These are phyloP conservation scores for Sussaba pulchella DNA, from an alignment of 2,888 invertebrate genomes.

Conservation along the genomic window DNA sequence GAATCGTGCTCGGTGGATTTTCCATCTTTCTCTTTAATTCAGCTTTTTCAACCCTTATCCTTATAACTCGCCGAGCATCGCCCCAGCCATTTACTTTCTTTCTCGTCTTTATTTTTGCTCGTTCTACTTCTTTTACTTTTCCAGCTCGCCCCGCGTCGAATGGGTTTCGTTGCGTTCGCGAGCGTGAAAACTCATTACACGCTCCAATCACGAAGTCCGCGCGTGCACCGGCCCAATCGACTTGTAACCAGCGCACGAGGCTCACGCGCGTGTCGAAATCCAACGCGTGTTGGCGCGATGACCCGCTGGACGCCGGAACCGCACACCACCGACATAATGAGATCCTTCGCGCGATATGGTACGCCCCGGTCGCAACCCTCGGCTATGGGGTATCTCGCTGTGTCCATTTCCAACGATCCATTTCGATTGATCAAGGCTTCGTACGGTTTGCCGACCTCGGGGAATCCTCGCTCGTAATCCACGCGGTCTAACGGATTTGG, in stretches of 20 bases:
- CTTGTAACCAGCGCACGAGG: too few relatives aligned
- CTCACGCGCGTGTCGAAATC: constrained; percentile 11
- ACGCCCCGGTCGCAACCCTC: not conserved
- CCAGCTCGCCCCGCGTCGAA: not conserved
- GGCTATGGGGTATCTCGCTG: too few relatives aligned
- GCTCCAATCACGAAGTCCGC: constrained; percentile 45
- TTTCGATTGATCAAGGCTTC: constrained; percentile 54
- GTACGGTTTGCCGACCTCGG: constrained; percentile 9
- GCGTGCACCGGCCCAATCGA: constrained; percentile 41
- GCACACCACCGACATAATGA: constrained; percentile 39
- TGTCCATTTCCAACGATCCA: constrained; percentile 40
- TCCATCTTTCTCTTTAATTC: not conserved
- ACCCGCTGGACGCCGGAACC: constrained; percentile 16
- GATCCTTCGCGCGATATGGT: constrained; percentile 15
- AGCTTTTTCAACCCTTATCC: not conserved
- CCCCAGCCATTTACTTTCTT: constrained; percentile 9
- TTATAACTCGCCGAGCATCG: constrained; percentile 9
- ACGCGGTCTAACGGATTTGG: constrained; percentile 25
- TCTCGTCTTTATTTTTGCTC: constrained; percentile 7
- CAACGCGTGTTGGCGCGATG: constrained; percentile 21
- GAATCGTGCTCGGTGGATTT: constrained; percentile 25
- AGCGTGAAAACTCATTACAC: constrained; percentile 61
- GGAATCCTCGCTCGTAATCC: constrained; percentile 19
- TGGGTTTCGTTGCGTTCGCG: constrained; percentile 29
- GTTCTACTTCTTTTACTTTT: constrained; percentile 3